Conservation (phyloP, 2,797 vertebrate species). For the Sebastes glaucus region DNA sequence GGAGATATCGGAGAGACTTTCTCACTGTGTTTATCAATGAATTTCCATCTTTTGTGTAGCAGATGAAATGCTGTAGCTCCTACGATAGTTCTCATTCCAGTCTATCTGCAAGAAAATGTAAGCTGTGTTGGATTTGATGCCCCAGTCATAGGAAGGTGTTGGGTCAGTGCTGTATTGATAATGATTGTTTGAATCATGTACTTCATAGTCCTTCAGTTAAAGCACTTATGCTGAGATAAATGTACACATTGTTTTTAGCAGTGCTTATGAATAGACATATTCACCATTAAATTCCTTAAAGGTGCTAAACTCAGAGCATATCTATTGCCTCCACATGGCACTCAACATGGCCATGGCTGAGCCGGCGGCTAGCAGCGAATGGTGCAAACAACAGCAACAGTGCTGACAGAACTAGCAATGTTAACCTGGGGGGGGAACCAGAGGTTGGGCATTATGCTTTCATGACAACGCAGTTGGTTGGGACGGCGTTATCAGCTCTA, state of each 20-base stretch:
- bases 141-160: not conserved
- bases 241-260: not conserved
- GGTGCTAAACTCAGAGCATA: too few species aligned
- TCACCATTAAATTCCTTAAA: not conserved
- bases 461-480: rapidly evolving
- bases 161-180: not conserved
- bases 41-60: not conserved
- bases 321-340: too few species aligned
- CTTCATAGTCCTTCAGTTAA: not conserved
- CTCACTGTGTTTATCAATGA: not conserved
- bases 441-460: too few species aligned
- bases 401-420: too few species aligned
- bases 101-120: not conserved
- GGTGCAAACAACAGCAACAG: too few species aligned
- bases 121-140: not conserved
- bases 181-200: not conserved
- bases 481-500: too few species aligned
- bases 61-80: not conserved
- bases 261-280: too few species aligned
- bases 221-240: not conserved
- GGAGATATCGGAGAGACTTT: not conserved
- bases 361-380: too few species aligned
- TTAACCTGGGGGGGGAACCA: too few species aligned
- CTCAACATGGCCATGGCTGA: too few species aligned
- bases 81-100: not conserved